These are phyloP conservation scores for Smithornis capensis DNA, from an alignment of 2,113 vertebrate genomes.

Conservation along the genomic window DNA sequence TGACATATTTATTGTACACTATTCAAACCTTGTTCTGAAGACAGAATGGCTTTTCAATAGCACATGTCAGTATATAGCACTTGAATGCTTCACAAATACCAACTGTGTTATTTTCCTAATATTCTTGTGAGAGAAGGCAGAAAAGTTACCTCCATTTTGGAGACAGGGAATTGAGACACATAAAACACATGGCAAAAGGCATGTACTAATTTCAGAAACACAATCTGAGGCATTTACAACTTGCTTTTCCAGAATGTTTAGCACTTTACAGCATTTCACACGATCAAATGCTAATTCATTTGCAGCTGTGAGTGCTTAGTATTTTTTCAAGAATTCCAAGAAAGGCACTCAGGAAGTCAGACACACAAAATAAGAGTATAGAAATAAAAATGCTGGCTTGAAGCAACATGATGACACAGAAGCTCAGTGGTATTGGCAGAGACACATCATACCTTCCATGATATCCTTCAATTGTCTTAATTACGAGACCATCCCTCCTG, in stretches of 20 bases:
- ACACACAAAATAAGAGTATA: background rate
- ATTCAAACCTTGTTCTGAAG: slow-evolving; percentile 21
- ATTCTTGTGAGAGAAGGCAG: background rate
- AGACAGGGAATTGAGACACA: background rate
- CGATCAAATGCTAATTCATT: background rate
- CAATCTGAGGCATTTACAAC: background rate
- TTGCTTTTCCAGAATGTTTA: background rate
- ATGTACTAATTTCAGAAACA: background rate
- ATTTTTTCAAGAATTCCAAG: background rate
- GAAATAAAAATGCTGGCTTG: background rate
- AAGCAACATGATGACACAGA: background rate
- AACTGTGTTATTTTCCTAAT: slow-evolving; percentile 28
- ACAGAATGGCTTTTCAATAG: slow-evolving; percentile 35
- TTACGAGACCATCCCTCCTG: background rate
- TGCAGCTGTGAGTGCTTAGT: background rate
- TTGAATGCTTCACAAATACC: background rate
- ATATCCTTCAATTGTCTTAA: background rate
- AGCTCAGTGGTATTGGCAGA: background rate
- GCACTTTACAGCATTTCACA: background rate
- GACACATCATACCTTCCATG: background rate
- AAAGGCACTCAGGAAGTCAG: background rate
- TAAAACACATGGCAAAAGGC: background rate
- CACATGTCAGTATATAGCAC: background rate
- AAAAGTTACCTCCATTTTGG: background rate
- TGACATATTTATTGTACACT: slow-evolving; percentile 11